phyloP scores from a whole-genome alignment of 2,113 vertebrate species.

The Eptesicus fuscus region DNA sequence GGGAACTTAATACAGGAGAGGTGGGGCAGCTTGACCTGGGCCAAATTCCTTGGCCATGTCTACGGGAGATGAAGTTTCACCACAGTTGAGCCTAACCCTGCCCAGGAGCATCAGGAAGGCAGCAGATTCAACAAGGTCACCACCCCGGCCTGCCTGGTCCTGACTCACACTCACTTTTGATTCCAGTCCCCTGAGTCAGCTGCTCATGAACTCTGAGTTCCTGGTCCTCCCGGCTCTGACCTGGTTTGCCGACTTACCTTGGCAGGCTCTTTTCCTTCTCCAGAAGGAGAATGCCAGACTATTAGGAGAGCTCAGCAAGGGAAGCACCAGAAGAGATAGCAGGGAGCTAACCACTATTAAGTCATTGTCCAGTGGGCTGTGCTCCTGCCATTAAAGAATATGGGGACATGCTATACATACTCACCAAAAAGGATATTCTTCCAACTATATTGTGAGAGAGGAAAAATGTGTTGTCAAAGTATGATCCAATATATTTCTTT shows the following conservation, averaged over 20 bases:
- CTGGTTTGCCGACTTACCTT: slow-evolving; percentile 15
- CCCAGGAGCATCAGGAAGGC: not conserved
- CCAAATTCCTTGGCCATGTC: not conserved
- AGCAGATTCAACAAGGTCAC: slow-evolving; percentile 1
- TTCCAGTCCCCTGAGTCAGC: slow-evolving; percentile 41
- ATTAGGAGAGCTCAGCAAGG: not conserved
- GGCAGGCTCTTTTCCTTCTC: not conserved
- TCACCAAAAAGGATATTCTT: not conserved
- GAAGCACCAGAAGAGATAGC: not conserved
- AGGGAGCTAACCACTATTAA: not conserved
- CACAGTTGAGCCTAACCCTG: not conserved
- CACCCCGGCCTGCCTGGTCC: not conserved
- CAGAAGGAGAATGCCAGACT: not conserved
- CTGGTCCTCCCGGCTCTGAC: not conserved
- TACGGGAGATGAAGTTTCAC: not conserved
- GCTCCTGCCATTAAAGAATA: not conserved
- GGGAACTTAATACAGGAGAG: not conserved
- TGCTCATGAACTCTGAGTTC: not conserved
- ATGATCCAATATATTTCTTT: not conserved
- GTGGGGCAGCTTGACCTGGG: not conserved
- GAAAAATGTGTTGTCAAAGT: not conserved
- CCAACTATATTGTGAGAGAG: not conserved
- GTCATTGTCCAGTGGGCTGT: not conserved
- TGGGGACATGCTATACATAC: too few species aligned
- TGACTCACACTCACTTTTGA: not conserved